Percentiles rank a stretch among this genome's conserved stretches.
These are phyloP conservation scores for Eupelmus urozonus DNA, from an alignment of 2,888 invertebrate species.

Conservation along the genomic window DNA sequence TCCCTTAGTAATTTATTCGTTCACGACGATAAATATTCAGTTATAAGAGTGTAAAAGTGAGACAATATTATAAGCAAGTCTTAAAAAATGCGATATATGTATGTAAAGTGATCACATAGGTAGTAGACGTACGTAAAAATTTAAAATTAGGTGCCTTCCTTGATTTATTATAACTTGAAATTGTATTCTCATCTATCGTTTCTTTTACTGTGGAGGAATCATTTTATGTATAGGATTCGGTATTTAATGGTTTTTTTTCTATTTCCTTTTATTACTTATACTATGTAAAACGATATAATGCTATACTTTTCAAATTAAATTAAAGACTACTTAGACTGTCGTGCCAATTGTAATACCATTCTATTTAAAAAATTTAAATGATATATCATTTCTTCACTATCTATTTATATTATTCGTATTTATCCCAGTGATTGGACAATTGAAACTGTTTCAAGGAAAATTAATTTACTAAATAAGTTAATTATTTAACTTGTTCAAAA, in stretches of 20 bases:
- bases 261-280: neutral
- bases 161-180: conserved; percentile 64
- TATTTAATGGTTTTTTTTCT: no score
- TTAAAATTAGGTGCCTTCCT: conserved; percentile 73
- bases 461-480: no score
- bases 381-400: neutral
- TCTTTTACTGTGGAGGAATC: conserved; percentile 37
- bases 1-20: conserved; percentile 63
- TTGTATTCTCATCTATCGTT: conserved; percentile 61
- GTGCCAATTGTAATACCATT: conserved; percentile 41
- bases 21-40: conserved; percentile 55
- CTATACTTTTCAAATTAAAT: neutral
- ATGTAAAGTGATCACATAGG: conserved; percentile 51
- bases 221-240: conserved; percentile 23
- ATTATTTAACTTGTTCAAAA: no score
- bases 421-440: no score
- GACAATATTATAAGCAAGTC: conserved; percentile 68
- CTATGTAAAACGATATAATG: conserved; percentile 5
- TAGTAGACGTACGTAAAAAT: conserved; percentile 59
- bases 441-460: no score
- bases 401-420: neutral
- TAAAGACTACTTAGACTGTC: conserved; percentile 25
- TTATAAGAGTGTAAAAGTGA: conserved; percentile 61
- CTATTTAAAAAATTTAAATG: neutral
- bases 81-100: conserved; percentile 61